These are phyloP conservation scores for Patiria miniata DNA, from an alignment of 35 echinoderm and acorn worm genomes.

Conservation along the genomic window DNA sequence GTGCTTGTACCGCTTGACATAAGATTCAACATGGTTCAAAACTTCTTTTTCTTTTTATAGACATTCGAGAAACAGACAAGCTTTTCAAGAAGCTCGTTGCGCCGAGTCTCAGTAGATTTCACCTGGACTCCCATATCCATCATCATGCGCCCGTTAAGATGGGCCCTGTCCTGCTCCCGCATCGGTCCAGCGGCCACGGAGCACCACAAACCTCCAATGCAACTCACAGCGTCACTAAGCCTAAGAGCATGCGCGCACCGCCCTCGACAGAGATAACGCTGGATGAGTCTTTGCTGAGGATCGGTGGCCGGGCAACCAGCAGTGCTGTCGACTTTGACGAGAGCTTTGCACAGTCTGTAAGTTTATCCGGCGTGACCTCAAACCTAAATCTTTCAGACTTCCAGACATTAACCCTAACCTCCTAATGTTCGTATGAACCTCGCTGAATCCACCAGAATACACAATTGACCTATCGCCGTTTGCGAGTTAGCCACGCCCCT, in stretches of 20 bases:
- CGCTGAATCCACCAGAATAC: not conserved
- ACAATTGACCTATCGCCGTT: too few species aligned
- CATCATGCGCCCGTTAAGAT: not conserved
- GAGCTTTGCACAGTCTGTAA: not conserved
- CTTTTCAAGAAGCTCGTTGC: slow-evolving; percentile 21
- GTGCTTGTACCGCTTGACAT: too few species aligned
- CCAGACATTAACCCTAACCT: not conserved
- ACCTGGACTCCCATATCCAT: not conserved
- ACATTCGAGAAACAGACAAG: not conserved
- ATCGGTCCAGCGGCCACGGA: not conserved
- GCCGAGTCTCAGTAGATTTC: not conserved
- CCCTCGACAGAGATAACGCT: not conserved
- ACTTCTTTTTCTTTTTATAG: not conserved
- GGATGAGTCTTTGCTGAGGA: not conserved
- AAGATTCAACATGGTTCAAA: too few species aligned
- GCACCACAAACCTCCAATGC: not conserved
- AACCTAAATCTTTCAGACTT: not conserved
- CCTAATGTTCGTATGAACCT: not conserved
- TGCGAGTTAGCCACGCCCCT: too few species aligned
- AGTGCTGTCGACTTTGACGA: slow-evolving; percentile 4
- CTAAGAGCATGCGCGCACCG: not conserved
- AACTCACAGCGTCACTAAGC: not conserved
- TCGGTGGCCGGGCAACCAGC: not conserved
- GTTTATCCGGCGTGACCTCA: not conserved
- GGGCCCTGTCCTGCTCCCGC: not conserved